Base-by-base conservation (phyloP, 2,888 invertebrate species). In the Lathronympha strigana region DNA sequence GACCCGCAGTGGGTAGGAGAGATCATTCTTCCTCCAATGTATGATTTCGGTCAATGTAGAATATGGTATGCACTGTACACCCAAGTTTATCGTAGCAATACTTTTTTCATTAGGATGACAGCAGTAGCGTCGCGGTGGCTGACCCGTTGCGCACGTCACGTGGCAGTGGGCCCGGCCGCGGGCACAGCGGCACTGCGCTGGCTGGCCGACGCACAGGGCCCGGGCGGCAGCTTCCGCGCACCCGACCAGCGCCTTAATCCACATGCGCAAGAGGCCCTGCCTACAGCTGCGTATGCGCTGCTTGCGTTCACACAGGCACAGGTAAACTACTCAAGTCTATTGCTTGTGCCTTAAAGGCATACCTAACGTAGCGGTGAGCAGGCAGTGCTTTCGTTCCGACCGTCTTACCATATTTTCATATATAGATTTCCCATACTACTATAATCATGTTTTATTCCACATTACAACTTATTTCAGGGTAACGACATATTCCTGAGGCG, bases 241-340 rank as follows among this genome's bases (percentile, higher is more conserved):
- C 82, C 82, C 0, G 36, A 76, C 0, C 93, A 64, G 94, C 95
- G 67, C 93, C 94, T 79, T 78, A 88, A 78, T 66, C 86, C 87
- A 1, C 80, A 79, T 21, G 87, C 87, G 21, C 88, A 87, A 69
- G 72, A 76, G 0, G 73, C 80, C 1, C 57, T 97, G 33, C 95
- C 97, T 0, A 90, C 98, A 13, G 96, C 98, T 0, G 97, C 98
- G 0, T 96, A 96, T 79, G 95, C 96, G 0, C 87, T 97, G 0
- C 90, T 96, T 23, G 94, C 97, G 0, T 94, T 98, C 69, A 88
- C 96, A 15, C 96, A 97, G 80, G 93, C 83, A 19, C 86, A 88
- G 84, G 91, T 89, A 8, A 17, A 15, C 4, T 43, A 43, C 19
- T 9, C 13, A 2, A n/a, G 6, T 43, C 1, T 43, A 11, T 9